phyloP scores from a whole-genome alignment of 2,113 vertebrate genomes.

The Turdus rufiventris region DNA sequence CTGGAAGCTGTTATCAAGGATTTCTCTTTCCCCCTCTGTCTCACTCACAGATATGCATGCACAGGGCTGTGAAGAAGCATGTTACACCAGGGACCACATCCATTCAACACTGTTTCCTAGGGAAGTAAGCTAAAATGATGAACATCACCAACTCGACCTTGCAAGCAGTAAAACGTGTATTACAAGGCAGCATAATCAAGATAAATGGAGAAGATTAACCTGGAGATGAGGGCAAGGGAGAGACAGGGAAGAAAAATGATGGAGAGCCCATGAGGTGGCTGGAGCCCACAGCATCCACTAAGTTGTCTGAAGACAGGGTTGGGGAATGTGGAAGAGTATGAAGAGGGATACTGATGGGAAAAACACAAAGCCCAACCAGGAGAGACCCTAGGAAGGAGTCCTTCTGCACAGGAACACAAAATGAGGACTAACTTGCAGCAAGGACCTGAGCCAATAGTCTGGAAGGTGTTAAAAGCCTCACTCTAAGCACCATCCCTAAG shows the following conservation, averaged over 20 bases:
- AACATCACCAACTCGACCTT: conserved; percentile 14
- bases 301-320: not conserved
- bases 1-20: not conserved
- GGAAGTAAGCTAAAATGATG: conserved; percentile 37
- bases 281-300: not conserved
- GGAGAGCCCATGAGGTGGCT: not conserved
- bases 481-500: not conserved
- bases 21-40: not conserved
- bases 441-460: not conserved
- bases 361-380: not conserved
- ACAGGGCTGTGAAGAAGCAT: not conserved
- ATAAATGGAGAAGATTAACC: conserved; percentile 41
- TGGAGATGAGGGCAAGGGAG: not conserved
- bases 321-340: not conserved
- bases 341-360: not conserved
- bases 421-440: not conserved
- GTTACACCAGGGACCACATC: not conserved
- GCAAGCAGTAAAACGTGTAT: conserved; percentile 9
- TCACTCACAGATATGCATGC: not conserved
- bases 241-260: not conserved
- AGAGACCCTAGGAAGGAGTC: not conserved
- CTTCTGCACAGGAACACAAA: not conserved
- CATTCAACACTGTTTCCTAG: not conserved
- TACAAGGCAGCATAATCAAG: conserved; percentile 42
- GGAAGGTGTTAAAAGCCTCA: not conserved